A percentile compares a stretch with the other conserved stretches of the same genome.
Conservation (phyloP, 2,113 vertebrate species). For the Pelodiscus sinensis region DNA sequence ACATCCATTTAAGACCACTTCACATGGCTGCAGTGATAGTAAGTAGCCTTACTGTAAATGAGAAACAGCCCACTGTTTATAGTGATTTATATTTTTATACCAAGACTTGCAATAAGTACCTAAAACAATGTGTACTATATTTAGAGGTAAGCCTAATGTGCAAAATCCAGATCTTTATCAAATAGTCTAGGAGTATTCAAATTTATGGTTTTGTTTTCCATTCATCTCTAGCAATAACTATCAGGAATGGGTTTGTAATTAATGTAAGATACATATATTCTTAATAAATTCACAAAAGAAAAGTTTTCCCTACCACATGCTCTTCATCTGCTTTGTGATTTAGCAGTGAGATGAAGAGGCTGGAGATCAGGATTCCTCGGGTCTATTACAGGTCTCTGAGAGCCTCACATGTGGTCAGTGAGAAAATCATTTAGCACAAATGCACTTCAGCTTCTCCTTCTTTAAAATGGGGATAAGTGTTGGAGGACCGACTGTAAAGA, state of each 20-base stretch:
- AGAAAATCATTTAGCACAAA: neutral
- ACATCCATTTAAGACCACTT: neutral
- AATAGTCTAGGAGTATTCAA: neutral
- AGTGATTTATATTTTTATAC: neutral
- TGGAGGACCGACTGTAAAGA: neutral
- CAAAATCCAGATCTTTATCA: neutral
- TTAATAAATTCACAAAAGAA: neutral
- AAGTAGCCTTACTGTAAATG: neutral
- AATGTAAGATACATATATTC: neutral
- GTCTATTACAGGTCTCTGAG: neutral
- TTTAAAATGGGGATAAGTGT: neutral
- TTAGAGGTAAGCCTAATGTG: neutral
- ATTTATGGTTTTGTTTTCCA: neutral
- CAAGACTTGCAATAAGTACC: neutral
- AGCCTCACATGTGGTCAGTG: neutral
- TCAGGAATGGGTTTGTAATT: neutral
- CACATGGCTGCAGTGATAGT: neutral
- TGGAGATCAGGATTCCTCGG: neutral
- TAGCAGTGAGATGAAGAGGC: neutral
- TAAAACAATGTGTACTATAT: neutral
- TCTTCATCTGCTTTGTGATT: neutral
- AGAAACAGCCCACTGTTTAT: neutral
- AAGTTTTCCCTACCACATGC: neutral
- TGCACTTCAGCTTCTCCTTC: neutral
- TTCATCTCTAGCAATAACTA: neutral